Conservation (phyloP, 2,797 vertebrate genomes). For the Falco columbarius region DNA sequence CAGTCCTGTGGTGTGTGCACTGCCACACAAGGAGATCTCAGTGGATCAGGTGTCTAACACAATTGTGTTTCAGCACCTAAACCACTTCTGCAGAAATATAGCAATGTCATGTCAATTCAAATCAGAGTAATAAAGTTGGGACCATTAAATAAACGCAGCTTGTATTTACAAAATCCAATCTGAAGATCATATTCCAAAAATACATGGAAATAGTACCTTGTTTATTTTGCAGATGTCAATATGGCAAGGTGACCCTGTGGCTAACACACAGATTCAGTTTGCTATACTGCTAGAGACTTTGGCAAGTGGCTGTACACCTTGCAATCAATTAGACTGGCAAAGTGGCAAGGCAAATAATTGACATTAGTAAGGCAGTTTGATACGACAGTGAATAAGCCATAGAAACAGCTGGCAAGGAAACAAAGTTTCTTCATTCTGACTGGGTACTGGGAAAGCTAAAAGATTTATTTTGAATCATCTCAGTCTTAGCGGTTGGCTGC, state of each 20-base stretch:
- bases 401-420: background rate
- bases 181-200: background rate
- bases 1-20: background rate
- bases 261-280: background rate
- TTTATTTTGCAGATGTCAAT: background rate
- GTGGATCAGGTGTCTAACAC: background rate
- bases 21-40: background rate
- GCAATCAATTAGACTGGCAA: background rate
- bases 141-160: background rate
- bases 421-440: background rate
- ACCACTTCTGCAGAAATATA: background rate
- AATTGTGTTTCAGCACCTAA: background rate
- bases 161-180: background rate
- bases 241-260: accelerated
- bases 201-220: background rate
- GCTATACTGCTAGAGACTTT: background rate
- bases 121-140: background rate
- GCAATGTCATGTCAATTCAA: background rate
- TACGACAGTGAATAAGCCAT: background rate
- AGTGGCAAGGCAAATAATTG: background rate
- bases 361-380: background rate
- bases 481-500: background rate
- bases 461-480: background rate
- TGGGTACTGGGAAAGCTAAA: background rate
- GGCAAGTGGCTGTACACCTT: background rate